Evolutionary conservation across 1,140 invertebrate species (phyloP), one percentile per base, ranked within the genome.

Genomic region (Chionoecetes opilio): DNA sequence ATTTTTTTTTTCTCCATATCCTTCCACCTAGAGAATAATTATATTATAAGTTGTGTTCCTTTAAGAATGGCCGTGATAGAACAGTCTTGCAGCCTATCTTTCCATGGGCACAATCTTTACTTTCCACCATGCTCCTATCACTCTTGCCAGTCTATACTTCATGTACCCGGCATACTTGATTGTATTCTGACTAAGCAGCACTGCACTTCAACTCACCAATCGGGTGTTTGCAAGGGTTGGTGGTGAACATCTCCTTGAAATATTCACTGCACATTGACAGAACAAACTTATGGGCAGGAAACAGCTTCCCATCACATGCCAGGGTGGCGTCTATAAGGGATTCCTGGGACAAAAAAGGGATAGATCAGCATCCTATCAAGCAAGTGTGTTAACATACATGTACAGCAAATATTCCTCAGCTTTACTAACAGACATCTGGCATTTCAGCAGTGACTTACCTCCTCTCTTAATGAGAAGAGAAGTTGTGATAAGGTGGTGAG

Each of bases 231-330:
- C 96, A 96, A 17, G 96, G 94, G 29, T 96, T 96, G 26, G 96
- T 95, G 5, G 94, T 95, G 46, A 95, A 96, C 96, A 96, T 95
- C 90, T 96, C 96, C 82, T 95, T 96, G 92, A 96, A 96, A 82
- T 96, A 96, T 32, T 96, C 96, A 92, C 96, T 96, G 84, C 96
- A 96, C 96, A 96, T 95, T 46, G 96, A 96, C 11, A 96, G 84
- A 17, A 96, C 96, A 96, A 96, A 96, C 88, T 96, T 96, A 41
- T 96, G 96, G 32, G 96, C 96, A 90, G 96, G 90, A 75, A 96
- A 94, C 29, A 96, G 87, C 35, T 92, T 94, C n/a, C 94, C 96
- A 94, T 96, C 96, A 91, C 96, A 96, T 0, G 96, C 96, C n/a
- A 96, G 34, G 14, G 96, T 96, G n/a, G 92, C 96, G 53, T 96